These are phyloP conservation scores for Teinopalpus imperialis DNA, from an alignment of 2,888 invertebrate genomes.

Conservation along the genomic window DNA sequence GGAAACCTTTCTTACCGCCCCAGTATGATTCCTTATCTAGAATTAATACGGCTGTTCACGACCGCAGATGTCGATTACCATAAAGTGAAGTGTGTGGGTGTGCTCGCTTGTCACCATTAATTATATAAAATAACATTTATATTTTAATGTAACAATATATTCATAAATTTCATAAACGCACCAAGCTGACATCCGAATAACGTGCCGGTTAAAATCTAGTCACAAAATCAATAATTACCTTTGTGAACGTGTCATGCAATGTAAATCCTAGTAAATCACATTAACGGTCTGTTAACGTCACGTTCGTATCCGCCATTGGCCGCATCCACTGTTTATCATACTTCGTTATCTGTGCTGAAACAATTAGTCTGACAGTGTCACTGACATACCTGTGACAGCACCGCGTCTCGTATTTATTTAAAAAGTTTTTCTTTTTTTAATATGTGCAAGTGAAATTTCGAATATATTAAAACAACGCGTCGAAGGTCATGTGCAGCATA, in stretches of 20 bases:
- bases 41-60: no score
- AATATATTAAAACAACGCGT: background rate
- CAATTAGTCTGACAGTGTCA: conserved; percentile 59
- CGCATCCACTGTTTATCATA: conserved; percentile 50
- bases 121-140: no score
- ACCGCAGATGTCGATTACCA: no score
- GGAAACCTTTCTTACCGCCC: no score
- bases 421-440: background rate
- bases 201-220: background rate
- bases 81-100: no score
- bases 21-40: no score
- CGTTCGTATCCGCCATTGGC: conserved; percentile 39
- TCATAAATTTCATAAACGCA: no score
- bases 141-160: no score
- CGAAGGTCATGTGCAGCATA: background rate
- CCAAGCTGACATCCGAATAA: no score
- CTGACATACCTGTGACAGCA: conserved; percentile 42
- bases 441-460: background rate
- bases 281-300: conserved; percentile 37
- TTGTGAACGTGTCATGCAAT: conserved; percentile 26
- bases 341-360: conserved; percentile 54
- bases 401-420: no score
- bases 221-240: conserved; percentile 27
- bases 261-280: conserved; percentile 54
- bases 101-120: no score